Base-by-base conservation (phyloP, 2,113 vertebrate genomes). In the Perca fluviatilis region DNA sequence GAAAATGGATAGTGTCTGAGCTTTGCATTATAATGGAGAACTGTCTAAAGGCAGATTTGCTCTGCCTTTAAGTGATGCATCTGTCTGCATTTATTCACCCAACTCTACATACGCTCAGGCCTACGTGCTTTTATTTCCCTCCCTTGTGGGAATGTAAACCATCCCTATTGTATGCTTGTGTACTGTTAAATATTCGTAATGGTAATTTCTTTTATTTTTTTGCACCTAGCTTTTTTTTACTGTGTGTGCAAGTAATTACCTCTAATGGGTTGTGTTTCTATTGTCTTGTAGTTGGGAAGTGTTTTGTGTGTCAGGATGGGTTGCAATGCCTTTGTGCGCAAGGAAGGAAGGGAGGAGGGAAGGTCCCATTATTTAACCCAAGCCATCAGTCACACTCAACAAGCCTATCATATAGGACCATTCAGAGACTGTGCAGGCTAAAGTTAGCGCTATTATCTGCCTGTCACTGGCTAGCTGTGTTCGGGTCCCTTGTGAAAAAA, bases 361-460 rank as follows among this genome's bases (percentile, higher is more conserved):
- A 12, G 21, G 56, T 81, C 85, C 89, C 66, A 84, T 91, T 90
- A 93, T 92, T 91, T 86, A 90, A 90, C 78, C 88, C 50, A 19
- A 81, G 86, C 89, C 86, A 92, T 94, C 93, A 92, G 86, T 94
- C 93, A 92, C 91, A 91, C 90, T 93, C 88, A 93, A 91, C 90
- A 93, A 91, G 91, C 89, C 89, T 86, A 90, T 93, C 92, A 89
- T 89, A 86, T 53, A 83, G 89, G 74, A 43, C 77, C 90, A 88
- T 90, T 92, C 87, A 62, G 87, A 62, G 78, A 69, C 85, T 15
- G 77, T 54, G 79, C 66, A 14, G 81, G 89, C 92, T 92, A 91
- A 93, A 94, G 89, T 94, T 93, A 92, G 93, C 67, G 6, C 91
- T 77, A 92, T 94, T 94, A 94, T 94, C 84, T 90, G 89, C 80